Conservation (phyloP, 2,888 invertebrate species). For the Protonemura montana region DNA sequence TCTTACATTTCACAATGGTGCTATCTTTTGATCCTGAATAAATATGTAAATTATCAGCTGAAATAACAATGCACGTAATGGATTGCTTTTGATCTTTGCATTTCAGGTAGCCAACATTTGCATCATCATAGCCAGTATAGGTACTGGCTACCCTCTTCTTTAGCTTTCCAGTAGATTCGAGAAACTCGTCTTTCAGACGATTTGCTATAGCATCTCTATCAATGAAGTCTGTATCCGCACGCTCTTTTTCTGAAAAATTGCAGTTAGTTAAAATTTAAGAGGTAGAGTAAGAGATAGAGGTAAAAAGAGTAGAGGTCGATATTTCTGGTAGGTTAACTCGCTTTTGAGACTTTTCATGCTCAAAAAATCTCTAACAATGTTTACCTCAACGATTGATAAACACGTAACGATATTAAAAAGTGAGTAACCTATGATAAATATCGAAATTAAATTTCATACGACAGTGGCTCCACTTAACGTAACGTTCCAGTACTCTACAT, state of each 20-base stretch:
- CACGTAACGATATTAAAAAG: too few relatives aligned
- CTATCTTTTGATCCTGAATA: constrained; percentile 91
- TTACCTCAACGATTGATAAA: too few relatives aligned
- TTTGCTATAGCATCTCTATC: constrained; percentile 74
- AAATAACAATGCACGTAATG: constrained; percentile 82
- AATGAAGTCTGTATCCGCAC: constrained; percentile 70
- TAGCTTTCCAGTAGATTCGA: constrained; percentile 85
- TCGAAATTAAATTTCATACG: too few relatives aligned
- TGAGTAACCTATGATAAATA: too few relatives aligned
- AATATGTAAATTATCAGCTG: constrained; percentile 73
- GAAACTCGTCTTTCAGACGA: constrained; percentile 81
- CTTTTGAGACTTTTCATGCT: too few relatives aligned
- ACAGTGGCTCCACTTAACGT: too few relatives aligned
- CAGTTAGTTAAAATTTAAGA: background rate
- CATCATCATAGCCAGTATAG: constrained; percentile 59
- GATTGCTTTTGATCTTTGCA: constrained; percentile 81
- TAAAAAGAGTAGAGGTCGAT: too few relatives aligned
- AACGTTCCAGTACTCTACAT: too few relatives aligned
- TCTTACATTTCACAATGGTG: constrained; percentile 82
- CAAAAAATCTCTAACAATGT: too few relatives aligned
- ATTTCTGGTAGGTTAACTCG: too few relatives aligned
- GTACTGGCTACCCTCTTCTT: constrained; percentile 76
- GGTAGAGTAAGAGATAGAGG: background rate
- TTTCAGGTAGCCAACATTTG: constrained; percentile 65
- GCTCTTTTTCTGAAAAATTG: constrained; percentile 66